These are phyloP conservation scores for Subacronicta megacephala DNA, from an alignment of 2,888 invertebrate species.

Conservation along the genomic window DNA sequence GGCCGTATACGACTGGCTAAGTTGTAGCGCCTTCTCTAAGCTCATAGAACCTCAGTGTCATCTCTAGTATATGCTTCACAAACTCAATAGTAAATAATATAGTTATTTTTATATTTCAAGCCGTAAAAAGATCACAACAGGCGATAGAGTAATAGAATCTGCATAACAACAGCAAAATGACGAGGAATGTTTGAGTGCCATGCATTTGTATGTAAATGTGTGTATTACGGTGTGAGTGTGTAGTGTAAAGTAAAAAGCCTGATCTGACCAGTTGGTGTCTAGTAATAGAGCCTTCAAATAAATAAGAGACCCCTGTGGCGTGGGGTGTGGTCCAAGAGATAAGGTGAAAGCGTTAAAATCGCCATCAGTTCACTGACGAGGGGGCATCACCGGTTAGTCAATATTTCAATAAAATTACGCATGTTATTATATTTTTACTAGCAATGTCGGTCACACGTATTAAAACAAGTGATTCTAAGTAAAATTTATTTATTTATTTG, in stretches of 20 bases:
- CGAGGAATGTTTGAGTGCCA: slow-evolving; percentile 31
- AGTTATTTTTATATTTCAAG: slow-evolving; percentile 41
- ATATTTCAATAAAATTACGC: too few relatives aligned
- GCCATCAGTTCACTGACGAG: background rate
- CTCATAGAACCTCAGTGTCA: too few relatives aligned
- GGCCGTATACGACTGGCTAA: too few relatives aligned
- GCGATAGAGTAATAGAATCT: slow-evolving; percentile 48
- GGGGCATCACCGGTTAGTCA: too few relatives aligned
- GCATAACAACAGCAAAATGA: slow-evolving; percentile 52
- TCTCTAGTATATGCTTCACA: background rate
- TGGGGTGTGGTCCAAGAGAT: slow-evolving; percentile 42
- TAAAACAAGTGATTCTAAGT: too few relatives aligned
- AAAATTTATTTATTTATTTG: too few relatives aligned
- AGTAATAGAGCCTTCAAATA: slow-evolving; percentile 80
- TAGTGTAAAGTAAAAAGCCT: slow-evolving; percentile 67
- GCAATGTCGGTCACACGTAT: too few relatives aligned
- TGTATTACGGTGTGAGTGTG: slow-evolving; percentile 61
- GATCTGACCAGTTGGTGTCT: slow-evolving; percentile 61
- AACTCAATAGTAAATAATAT: slow-evolving; percentile 25
- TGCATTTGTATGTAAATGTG: slow-evolving; percentile 65
- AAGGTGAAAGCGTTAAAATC: slow-evolving; percentile 34
- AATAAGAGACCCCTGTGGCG: slow-evolving; percentile 78
- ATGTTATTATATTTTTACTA: too few relatives aligned
- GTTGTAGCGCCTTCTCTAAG: too few relatives aligned
- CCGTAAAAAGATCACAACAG: slow-evolving; percentile 29